Evolutionary conservation across 92 coral and sea anemone genomes (phyloP), one percentile per base, ranked within the genome.

Genomic region (Epizoanthus illoricatus): DNA sequence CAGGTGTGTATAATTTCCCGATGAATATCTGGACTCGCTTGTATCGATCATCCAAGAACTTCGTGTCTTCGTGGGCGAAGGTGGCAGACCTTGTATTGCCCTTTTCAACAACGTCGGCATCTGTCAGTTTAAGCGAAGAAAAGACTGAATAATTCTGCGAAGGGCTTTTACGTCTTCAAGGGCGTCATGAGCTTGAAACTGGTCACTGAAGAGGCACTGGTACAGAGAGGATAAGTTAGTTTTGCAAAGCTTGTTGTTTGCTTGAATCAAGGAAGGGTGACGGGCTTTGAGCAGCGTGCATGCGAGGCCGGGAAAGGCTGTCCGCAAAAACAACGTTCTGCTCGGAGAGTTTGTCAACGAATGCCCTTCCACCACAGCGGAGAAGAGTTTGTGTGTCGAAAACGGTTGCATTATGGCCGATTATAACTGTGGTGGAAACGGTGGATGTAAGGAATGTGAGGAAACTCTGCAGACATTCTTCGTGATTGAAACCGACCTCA

Each of bases 391-490:
- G 12, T 52, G 58, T 52, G 58, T 52, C 58, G 58, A 52, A 52
- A 12, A 52, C 58, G 5, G 58, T 52, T 52, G 58, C 58, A 12
- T 52, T 52, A 52, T 52, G 58, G 58, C 58, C 58, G 6, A 52
- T 52, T 5, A 52, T 5, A 12, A 52, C 12, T 5, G 5, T 5
- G 58, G 58, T 52, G 58, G 12, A 52, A 52, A 5, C 12, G n/a
- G n/a, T n/a, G n/a, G n/a, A n/a, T n/a, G n/a, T n/a, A n/a, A n/a
- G n/a, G n/a, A n/a, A n/a, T n/a, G 58, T 5, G 12, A 52, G 58
- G 12, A 52, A 52, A n/a, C n/a, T n/a, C n/a, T n/a, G n/a, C n/a
- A 87, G 70, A 76, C 88, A 84, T 16, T 83, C 63, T 20, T 45
- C 80, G n/a, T n/a, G 12, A 85, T 76, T 24, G 80, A 69, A 45